Base-by-base conservation (phyloP, 1,140 invertebrate species). In the Phocides pigmalion region DNA sequence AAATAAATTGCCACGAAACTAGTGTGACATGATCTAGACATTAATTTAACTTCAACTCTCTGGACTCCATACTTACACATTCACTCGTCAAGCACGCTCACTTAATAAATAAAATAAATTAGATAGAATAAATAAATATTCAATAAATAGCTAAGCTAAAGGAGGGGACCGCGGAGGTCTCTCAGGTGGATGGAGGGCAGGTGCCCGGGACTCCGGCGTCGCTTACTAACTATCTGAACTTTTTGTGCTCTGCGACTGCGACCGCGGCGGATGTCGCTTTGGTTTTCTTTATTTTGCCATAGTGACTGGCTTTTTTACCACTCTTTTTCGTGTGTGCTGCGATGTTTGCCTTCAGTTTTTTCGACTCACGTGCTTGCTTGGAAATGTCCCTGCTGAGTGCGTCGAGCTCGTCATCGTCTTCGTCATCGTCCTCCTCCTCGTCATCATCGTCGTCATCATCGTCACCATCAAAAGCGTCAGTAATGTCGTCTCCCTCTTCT, bases 351-450 rank as follows among this genome's bases (percentile, higher is more conserved):
- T 91, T 91, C 81, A 92, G 85, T 88, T 94, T 94, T 94, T 95
- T 96, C 80, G 95, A 96, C 95, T 96, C 95, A 96, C 96, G 95
- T 96, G 95, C 93, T 77, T 92, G 92, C 87, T 92, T 90, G 74
- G 90, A 68, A 74, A 69, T 75, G 46, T 87, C 89, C 73, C 89
- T 94, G 81, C 95, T 94, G 79, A 95, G 94, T 56, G 93, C 92
- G 68, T 94, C 92, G 67, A 94, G 90, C 74, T 93, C 93, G 62
- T 94, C 94, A 50, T 95, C 93, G 67, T 94, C 94, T 28, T 94
- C 94, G 50, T 95, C 95, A 67, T 95, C 95, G 46, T 95, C 95
- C 28, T 96, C 95, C 59, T 95, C 95, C 5, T 95, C 95, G 5
- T 95, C 95, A 9, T 96, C 95, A 8, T 96, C 95, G 25, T 95